phyloP scores from a whole-genome alignment of 2,113 vertebrate genomes.

The Eulemur rufifrons region DNA sequence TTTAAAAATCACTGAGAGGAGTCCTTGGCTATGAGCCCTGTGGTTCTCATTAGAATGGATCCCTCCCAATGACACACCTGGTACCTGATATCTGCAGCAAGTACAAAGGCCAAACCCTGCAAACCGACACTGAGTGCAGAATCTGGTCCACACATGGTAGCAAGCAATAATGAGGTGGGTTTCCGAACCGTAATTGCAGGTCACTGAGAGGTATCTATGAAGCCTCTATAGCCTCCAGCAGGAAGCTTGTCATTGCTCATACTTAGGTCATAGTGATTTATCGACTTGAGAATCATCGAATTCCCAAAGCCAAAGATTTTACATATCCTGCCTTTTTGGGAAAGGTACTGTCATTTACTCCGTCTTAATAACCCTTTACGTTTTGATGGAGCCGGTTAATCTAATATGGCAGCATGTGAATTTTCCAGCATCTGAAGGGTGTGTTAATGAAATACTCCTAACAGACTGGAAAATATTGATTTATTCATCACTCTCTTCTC shows the following conservation, averaged over 20 bases:
- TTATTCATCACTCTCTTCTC: not conserved
- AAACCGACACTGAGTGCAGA: not conserved
- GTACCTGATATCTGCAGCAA: not conserved
- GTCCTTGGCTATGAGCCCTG: constrained; percentile 43
- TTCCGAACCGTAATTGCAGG: not conserved
- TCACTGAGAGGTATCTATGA: not conserved
- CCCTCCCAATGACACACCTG: constrained; percentile 27
- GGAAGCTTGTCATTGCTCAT: constrained; percentile 21
- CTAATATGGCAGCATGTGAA: constrained; percentile 18
- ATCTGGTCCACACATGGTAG: not conserved
- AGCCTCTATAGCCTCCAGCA: not conserved
- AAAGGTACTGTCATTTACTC: not conserved
- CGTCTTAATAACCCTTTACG: constrained; percentile 37
- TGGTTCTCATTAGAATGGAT: constrained; percentile 41
- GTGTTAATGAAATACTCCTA: constrained; percentile 59
- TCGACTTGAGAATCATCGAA: not conserved
- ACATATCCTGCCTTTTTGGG: not conserved
- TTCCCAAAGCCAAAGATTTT: not conserved
- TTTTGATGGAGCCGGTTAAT: constrained; percentile 52
- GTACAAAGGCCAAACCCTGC: constrained; percentile 10
- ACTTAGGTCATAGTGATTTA: constrained; percentile 44
- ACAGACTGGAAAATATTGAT: constrained; percentile 36
- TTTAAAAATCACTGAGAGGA: not conserved
- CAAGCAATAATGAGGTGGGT: not conserved
- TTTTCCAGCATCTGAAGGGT: constrained; percentile 9